Conservation (phyloP, 1,140 invertebrate species). For the Araneus ventricosus region DNA sequence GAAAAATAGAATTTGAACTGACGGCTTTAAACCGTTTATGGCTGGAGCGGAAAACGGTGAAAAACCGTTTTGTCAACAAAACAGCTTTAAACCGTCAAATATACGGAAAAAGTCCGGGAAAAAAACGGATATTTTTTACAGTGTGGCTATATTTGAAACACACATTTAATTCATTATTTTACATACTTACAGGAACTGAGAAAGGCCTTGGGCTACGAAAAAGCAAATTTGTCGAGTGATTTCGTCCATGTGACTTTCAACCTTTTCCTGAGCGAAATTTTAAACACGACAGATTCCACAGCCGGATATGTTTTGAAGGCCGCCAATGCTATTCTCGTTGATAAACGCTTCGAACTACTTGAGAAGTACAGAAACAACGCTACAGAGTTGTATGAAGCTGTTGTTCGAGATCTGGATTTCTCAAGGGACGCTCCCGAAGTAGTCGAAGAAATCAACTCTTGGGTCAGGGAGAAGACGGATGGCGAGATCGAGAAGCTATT, state of each 20-base stretch:
- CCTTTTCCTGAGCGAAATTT: not conserved
- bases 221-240: not conserved
- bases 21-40: too few species aligned
- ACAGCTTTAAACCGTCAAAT: too few species aligned
- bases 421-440: not conserved
- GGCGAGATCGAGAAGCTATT: conserved; percentile 77
- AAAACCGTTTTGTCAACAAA: too few species aligned
- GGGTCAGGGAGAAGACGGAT: conserved; percentile 76
- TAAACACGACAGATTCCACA: not conserved
- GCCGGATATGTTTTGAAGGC: not conserved
- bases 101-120: too few species aligned
- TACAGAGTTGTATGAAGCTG: not conserved
- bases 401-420: conserved; percentile 45
- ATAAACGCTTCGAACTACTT: not conserved
- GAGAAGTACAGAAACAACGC: not conserved
- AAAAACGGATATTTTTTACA: too few species aligned
- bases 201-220: not conserved
- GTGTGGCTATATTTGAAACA: too few species aligned
- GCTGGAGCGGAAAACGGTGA: too few species aligned
- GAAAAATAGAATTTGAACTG: too few species aligned
- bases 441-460: conserved; percentile 72
- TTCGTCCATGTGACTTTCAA: not conserved
- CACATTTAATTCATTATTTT: too few species aligned
- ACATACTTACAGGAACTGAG: not conserved
- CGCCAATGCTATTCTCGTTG: not conserved